Percentiles rank a stretch among this genome's conserved stretches.
These are phyloP conservation scores for Andricus grossulariae DNA, from an alignment of 1,140 invertebrate genomes.

Conservation along the genomic window DNA sequence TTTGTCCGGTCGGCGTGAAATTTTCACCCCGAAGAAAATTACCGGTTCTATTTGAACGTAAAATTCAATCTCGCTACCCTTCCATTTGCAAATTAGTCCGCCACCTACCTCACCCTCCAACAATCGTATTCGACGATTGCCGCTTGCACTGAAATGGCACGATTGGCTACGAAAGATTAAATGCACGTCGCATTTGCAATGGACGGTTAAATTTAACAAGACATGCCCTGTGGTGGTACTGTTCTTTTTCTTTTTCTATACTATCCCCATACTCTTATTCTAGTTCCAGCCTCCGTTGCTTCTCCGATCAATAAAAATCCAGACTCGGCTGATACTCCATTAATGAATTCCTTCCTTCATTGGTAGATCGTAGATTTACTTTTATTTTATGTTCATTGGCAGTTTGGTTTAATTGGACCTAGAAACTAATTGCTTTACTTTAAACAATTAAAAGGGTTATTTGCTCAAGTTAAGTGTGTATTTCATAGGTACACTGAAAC, in stretches of 20 bases:
- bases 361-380: too few species aligned
- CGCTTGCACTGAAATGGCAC: constrained; percentile 34
- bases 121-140: constrained; percentile 38
- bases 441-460: too few species aligned
- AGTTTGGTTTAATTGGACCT: too few species aligned
- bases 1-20: constrained; percentile 49
- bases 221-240: constrained; percentile 7
- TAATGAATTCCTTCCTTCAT: neutral
- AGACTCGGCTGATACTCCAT: neutral
- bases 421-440: too few species aligned
- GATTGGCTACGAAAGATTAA: constrained; percentile 50
- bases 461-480: too few species aligned
- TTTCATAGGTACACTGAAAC: too few species aligned
- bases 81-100: constrained; percentile 64
- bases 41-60: constrained; percentile 57
- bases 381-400: too few species aligned
- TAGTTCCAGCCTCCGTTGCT: neutral
- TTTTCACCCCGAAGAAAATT: constrained; percentile 58
- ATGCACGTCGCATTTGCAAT: constrained; percentile 45
- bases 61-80: constrained; percentile 62
- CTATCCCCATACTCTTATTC: neutral
- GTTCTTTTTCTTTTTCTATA: constrained; percentile 11
- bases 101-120: constrained; percentile 36
- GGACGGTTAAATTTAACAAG: constrained; percentile 31
- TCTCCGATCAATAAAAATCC: constrained; percentile 8